Base-by-base conservation (phyloP, 2,797 vertebrate genomes). In the Diceros bicornis region DNA sequence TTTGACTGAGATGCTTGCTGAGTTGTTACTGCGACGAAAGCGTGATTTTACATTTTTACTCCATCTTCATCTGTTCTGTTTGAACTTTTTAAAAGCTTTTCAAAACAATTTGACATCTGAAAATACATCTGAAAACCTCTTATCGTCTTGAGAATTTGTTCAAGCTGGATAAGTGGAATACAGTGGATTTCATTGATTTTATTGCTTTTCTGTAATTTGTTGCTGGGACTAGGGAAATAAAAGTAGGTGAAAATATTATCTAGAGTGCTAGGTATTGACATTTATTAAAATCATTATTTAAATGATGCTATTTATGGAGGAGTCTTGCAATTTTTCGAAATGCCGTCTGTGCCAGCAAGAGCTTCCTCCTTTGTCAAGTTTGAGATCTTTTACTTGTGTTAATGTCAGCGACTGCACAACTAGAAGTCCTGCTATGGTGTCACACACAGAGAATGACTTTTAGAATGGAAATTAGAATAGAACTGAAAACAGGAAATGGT, bases 161-260 rank as follows among this genome's bases (percentile, higher is more conserved):
- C 23, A 85, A 90, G 66, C 47, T 72, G 29, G 50, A 11, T 94
- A 96, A 96, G 34, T 93, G 64, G 57, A 96, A 88, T 89, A 72
- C 4, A 85, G 64, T 57, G 6, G 85, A 86, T 96, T 96, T 96
- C 59, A 90, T n/a, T 91, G 91, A 90, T 83, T 91, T 77, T 91
- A 94, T 88, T 91, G 77, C 62, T 59, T 89, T 96, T 96, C 78
- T 94, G 34, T 92, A 96, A 97, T 95, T 93, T 96, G 69, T 90
- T 95, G 21, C 66, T 55, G 32, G 47, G 29, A 20, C 12, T 77
- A 87, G 41, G 62, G 69, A 95, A 97, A 95, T 94, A 84, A 97
- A 92, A 88, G 77, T 52, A 93, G 25, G 55, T 72, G 74, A 90
- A 97, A 95, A 94, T 83, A 89, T 89, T 95, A 94, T 83, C 47